These are phyloP conservation scores for Emmelina monodactyla DNA, from an alignment of 2,888 invertebrate species.

Conservation along the genomic window DNA sequence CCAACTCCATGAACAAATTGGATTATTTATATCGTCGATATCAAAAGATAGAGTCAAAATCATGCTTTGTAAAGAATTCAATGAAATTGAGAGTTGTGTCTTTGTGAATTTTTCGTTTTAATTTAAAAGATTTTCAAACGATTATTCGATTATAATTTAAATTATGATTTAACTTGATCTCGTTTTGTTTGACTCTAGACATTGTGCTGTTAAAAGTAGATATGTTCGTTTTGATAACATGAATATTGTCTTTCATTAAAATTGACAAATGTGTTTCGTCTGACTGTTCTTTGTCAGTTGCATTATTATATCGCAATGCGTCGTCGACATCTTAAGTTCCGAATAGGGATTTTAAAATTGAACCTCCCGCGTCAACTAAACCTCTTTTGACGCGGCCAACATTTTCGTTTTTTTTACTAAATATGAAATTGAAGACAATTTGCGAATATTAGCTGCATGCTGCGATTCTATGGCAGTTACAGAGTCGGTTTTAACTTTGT, in stretches of 20 bases:
- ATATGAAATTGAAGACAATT: slow-evolving; percentile 7
- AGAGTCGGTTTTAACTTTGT: too few relatives aligned
- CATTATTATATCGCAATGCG: slow-evolving; percentile 5
- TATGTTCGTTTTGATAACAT: slow-evolving; percentile 4
- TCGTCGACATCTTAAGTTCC: slow-evolving; percentile 6
- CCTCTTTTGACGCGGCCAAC: slow-evolving; percentile 4
- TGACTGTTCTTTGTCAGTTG: slow-evolving; percentile 6
- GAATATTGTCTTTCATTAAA: slow-evolving; percentile 5
- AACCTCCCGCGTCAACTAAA: slow-evolving; percentile 4
- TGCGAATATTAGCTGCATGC: slow-evolving; percentile 4
- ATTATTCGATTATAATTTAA: background rate
- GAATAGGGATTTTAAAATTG: slow-evolving; percentile 5
- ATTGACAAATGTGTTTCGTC: slow-evolving; percentile 3
- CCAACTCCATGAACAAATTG: too few relatives aligned
- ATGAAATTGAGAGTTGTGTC: background rate
- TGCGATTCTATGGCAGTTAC: slow-evolving; percentile 1
- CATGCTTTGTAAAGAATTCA: background rate
- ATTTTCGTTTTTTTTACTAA: background rate
- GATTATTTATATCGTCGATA: background rate
- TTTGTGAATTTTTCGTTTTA: background rate
- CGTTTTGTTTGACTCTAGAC: slow-evolving; percentile 5
- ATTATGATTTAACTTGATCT: background rate
- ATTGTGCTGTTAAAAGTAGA: slow-evolving; percentile 4
- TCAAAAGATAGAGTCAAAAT: background rate
- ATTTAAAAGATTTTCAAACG: background rate